phyloP scores from a whole-genome alignment of 2,888 invertebrate genomes.

The Prenolepis imparis region DNA sequence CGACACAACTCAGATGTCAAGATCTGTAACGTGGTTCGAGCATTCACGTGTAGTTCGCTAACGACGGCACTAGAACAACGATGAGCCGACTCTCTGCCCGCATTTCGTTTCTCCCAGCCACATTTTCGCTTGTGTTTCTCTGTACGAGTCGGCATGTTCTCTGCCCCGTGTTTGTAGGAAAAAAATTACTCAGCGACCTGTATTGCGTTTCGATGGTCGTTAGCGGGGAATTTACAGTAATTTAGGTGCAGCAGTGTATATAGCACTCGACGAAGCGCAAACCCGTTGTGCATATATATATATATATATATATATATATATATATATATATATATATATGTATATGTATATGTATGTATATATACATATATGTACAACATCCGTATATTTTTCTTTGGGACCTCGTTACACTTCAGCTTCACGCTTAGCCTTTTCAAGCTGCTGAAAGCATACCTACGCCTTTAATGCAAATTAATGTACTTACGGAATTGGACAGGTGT shows the following conservation, averaged over 20 bases:
- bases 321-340: background rate
- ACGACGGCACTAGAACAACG: slow-evolving; percentile 50
- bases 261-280: slow-evolving; percentile 15
- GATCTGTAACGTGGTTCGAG: slow-evolving; percentile 42
- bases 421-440: slow-evolving; percentile 21
- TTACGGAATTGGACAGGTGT: background rate
- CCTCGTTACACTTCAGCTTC: slow-evolving; percentile 38
- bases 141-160: slow-evolving; percentile 26
- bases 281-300: slow-evolving; percentile 1
- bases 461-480: slow-evolving; percentile 43
- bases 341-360: background rate
- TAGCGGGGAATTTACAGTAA: slow-evolving; percentile 67
- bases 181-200: slow-evolving; percentile 63
- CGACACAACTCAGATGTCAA: slow-evolving; percentile 38
- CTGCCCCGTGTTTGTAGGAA: slow-evolving; percentile 24
- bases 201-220: slow-evolving; percentile 66
- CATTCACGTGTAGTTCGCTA: slow-evolving; percentile 44
- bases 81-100: slow-evolving; percentile 46
- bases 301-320: background rate
- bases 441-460: background rate
- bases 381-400: slow-evolving; percentile 40
- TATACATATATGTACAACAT: background rate
- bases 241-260: slow-evolving; percentile 52
- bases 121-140: slow-evolving; percentile 29
- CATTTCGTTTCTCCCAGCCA: slow-evolving; percentile 7